phyloP scores from a whole-genome alignment of 2,797 vertebrate genomes.

The Crocodylus rhombifer region DNA sequence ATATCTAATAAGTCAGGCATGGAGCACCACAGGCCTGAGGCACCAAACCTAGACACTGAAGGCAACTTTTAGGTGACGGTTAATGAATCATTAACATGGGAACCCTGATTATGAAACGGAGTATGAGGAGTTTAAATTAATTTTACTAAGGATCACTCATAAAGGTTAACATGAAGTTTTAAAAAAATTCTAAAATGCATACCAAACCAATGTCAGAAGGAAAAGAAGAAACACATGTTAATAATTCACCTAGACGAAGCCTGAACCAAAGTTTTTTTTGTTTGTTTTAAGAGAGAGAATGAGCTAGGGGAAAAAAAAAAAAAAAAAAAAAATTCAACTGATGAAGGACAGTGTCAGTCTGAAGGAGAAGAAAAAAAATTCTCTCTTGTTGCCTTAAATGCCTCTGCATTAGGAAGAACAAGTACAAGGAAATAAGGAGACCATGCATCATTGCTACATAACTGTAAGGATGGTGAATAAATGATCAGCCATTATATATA shows the following conservation, averaged over 20 bases:
- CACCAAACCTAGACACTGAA: neutral
- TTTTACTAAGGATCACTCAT: neutral
- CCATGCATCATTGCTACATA: neutral
- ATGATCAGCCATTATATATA: neutral
- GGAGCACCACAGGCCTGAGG: neutral
- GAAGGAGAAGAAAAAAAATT: neutral
- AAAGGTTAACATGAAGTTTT: neutral
- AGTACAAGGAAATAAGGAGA: neutral
- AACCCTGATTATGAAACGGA: neutral
- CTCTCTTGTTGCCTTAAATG: neutral
- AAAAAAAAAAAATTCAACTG: neutral
- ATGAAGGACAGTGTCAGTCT: neutral
- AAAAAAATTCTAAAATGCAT: neutral
- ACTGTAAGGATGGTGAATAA: neutral
- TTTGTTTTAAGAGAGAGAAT: too few relatives aligned
- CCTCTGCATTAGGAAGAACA: neutral
- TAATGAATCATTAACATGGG: neutral
- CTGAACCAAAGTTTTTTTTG: neutral
- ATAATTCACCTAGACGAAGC: neutral
- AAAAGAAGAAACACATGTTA: neutral
- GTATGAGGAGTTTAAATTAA: neutral
- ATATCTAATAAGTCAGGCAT: neutral
- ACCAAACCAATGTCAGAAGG: neutral
- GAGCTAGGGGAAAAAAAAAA: too few relatives aligned
- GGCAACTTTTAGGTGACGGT: neutral